Base-by-base conservation (phyloP, 2,797 vertebrate genomes). In the Pangasius sanitwongsei region DNA sequence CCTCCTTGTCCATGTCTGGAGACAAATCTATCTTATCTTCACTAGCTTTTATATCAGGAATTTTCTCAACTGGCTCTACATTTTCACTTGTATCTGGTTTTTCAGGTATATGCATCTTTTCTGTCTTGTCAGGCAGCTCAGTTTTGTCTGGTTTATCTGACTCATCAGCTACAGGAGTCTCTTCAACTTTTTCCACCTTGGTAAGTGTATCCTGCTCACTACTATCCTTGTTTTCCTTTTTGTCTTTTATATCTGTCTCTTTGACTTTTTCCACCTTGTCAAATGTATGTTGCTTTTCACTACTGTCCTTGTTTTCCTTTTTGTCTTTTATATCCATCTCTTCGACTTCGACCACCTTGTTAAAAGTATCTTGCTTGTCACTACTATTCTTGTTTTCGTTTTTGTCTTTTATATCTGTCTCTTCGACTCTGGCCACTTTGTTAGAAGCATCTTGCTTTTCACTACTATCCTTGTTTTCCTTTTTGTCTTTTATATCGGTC, bases 381-480 rank as follows among this genome's bases (percentile, higher is more conserved):
- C 93, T 86, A 82, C 91, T 50, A 75, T 89, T 89, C 0, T 7
- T 65, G 61, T 86, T 94, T 48, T 95, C 94, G 1, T 93, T 91
- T 83, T 91, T 95, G 7, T 93, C 94, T 48, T 37, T 37, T 69
- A 67, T 72, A 57, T 55, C 61, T 8, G 34, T 20, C 9, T 84
- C 55, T 85, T 88, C 77, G 16, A 44, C 59, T 31, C 86, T 89
- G 8, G 91, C 92, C 53, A 6, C 37, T n/a, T 92, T 92, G 0
- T 78, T 90, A 6, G 65, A 87, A 37, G 89, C 69, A 41, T 91
- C 90, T 18, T 89, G 37, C 85, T 74, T 90, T 88, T 83, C 93
- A 85, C 93, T 85, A 84, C 92, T 48, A 80, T 89, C 89, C 0
- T 6, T 63, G 59, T 82, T 94, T 50, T 95, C 94, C 2, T 93